phyloP scores from a whole-genome alignment of 92 coral and sea anemone genomes.

The Paragorgia papillata region DNA sequence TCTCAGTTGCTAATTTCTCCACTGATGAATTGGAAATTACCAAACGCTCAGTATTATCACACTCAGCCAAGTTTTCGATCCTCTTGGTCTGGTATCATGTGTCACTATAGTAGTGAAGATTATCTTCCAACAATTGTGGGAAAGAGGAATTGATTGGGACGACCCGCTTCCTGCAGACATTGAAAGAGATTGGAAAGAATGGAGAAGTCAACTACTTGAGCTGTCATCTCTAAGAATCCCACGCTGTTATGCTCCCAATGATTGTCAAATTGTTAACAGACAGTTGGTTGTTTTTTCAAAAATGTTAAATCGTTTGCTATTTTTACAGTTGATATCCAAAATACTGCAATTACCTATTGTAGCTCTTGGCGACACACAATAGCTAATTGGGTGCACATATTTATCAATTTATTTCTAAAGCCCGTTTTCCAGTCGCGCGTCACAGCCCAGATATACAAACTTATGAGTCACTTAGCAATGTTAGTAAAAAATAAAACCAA shows the following conservation, averaged over 20 bases:
- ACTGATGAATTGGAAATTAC: conserved; percentile 39
- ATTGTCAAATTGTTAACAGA: conserved; percentile 9
- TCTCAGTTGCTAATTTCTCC: conserved; percentile 39
- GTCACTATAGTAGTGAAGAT: conserved; percentile 58
- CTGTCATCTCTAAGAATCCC: conserved; percentile 54
- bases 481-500: too few relatives aligned
- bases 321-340: too few relatives aligned
- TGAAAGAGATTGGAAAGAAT: conserved; percentile 51
- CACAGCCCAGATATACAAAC: too few relatives aligned
- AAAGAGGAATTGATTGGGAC: conserved; percentile 54
- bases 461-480: too few relatives aligned
- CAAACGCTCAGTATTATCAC: conserved; percentile 60
- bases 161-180: conserved; percentile 61
- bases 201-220: conserved; percentile 56
- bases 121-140: conserved; percentile 67
- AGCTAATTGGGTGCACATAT: too few relatives aligned
- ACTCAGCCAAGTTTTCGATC: conserved; percentile 61
- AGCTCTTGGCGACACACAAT: too few relatives aligned
- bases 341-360: too few relatives aligned
- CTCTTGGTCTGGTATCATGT: conserved; percentile 62
- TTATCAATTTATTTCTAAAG: too few relatives aligned
- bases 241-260: conserved; percentile 55
- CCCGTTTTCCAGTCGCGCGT: too few relatives aligned
- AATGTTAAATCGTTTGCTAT: too few relatives aligned
- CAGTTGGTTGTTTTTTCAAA: conserved; percentile 62